A percentile compares a stretch with the other conserved stretches of the same genome.
Evolutionary conservation across 2,113 vertebrate species (phyloP).

Genomic region (Salminus brasiliensis): DNA sequence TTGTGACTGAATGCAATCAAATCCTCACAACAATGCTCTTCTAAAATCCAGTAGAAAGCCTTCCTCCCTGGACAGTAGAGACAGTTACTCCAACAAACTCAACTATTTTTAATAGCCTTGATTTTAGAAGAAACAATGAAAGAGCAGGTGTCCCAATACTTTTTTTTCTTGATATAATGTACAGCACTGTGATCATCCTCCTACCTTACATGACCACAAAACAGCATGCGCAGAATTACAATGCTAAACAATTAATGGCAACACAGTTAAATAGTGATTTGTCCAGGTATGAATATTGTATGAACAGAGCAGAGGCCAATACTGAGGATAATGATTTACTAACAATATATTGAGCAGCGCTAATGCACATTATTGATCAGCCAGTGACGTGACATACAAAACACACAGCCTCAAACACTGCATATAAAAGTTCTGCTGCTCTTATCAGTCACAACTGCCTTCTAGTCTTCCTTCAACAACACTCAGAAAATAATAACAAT

Average conservation of each 20-base stretch:
- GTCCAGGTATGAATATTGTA: neutral
- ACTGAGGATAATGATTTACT: neutral
- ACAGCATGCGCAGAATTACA: neutral
- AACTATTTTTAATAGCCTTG: too few relatives aligned
- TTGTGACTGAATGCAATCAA: too few relatives aligned
- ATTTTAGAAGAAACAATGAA: too few relatives aligned
- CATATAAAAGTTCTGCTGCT: neutral
- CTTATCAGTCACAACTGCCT: neutral
- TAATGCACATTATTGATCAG: neutral
- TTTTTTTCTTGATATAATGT: too few relatives aligned
- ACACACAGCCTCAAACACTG: neutral
- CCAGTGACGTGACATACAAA: neutral
- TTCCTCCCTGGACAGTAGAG: too few relatives aligned
- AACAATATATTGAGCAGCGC: neutral
- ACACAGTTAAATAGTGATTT: neutral
- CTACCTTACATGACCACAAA: neutral
- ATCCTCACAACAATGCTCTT: too few relatives aligned
- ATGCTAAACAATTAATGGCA: neutral
- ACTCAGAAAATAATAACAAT: too few relatives aligned
- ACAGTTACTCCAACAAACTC: too few relatives aligned
- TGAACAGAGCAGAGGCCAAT: neutral
- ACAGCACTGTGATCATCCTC: neutral
- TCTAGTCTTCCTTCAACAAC: too few relatives aligned
- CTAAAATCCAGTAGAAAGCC: too few relatives aligned
- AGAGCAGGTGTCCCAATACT: too few relatives aligned